Evolutionary conservation across 2,113 vertebrate genomes (phyloP), one percentile per base, ranked within the genome.

Genomic region (Chloropsis cyanopogon): DNA sequence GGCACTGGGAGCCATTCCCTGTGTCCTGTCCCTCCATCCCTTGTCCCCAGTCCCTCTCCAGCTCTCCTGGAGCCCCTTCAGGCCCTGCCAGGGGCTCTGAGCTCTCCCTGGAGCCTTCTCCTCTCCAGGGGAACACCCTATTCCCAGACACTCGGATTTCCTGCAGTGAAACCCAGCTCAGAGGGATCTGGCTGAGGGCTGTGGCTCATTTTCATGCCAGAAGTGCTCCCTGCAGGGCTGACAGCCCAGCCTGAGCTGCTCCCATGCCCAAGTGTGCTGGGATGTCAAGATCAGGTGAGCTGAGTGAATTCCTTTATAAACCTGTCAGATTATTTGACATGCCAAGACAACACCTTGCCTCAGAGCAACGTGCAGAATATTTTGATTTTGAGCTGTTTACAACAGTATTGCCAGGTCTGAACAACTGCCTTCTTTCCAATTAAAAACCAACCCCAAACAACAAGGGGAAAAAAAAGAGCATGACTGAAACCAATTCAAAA

Each of bases 101-200:
- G 56, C 10, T 61, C n/a, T 78, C 47, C 47, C 54, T 59, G 12
- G 22, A 29, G 2, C 26, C 19, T 54, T 25, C 29, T 1, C 64
- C 8, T n/a, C 64, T 14, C 56, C 49, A 63, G 47, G 20, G 0
- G 65, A 70, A 20, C 41, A 7, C 12, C 4, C 13, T 1, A 0
- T 18, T 8, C 18, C 10, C 50, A 41, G 37, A 41, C 24, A 10
- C 46, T 6, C 0, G 0, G 24, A 33, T 44, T 42, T 72, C 69
- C 63, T 18, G 42, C 4, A 3, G 69, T 12, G 31, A 41, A 47
- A 42, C 35, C 42, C 81, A 52, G 31, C 4, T 52, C 49, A 16
- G 56, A 69, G 52, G 63, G 77, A 21, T 65, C 16, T 83, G 31
- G 9, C 0, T 15, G 17, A 50, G 47, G 63, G 44, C 69, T 39